phyloP scores from a whole-genome alignment of 2,113 vertebrate genomes.

The Dipodomys merriami region DNA sequence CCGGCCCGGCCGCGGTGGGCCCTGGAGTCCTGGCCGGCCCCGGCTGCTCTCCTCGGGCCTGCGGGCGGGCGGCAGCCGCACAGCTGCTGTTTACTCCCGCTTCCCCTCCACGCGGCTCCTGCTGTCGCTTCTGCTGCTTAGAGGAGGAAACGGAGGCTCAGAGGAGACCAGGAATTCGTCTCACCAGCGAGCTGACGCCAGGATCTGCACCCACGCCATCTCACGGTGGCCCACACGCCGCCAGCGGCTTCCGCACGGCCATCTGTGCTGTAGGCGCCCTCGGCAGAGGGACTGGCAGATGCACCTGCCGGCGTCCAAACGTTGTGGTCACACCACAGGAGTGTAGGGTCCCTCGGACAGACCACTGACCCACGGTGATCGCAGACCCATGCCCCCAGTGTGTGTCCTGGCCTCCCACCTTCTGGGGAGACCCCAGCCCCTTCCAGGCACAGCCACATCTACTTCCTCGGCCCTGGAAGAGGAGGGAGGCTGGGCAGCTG shows the following conservation, averaged over 20 bases:
- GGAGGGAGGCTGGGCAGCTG: too few relatives aligned
- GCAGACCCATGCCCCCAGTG: not conserved
- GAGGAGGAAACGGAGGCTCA: not conserved
- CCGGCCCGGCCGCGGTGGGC: not conserved
- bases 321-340: too few relatives aligned
- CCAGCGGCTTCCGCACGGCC: not conserved
- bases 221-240: not conserved
- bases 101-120: not conserved
- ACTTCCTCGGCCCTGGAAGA: not conserved
- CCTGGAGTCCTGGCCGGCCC: not conserved
- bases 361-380: fast-evolving
- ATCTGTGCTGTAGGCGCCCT: not conserved
- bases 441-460: too few relatives aligned
- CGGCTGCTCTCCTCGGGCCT: too few relatives aligned
- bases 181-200: not conserved
- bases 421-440: not conserved
- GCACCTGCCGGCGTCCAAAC: not conserved
- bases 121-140: not conserved
- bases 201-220: not conserved
- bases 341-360: not conserved
- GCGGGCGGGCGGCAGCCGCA: not conserved
- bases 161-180: not conserved
- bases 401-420: fast-evolving
- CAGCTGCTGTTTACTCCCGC: not conserved
- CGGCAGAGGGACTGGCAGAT: not conserved